Base-by-base conservation (phyloP, 2,888 invertebrate genomes). In the Parelbella ahira region DNA sequence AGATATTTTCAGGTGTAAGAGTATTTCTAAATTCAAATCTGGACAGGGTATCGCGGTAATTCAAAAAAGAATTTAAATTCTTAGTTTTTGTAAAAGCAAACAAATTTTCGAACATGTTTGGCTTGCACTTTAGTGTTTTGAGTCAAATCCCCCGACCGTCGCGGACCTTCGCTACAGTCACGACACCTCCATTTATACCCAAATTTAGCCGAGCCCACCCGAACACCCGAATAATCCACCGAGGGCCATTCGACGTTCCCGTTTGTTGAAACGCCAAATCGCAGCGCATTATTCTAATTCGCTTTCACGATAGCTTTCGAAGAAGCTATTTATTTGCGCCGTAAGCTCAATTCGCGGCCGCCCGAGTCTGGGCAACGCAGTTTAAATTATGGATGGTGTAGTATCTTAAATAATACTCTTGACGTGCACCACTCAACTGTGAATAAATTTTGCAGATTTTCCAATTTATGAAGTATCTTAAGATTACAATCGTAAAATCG, bases 261-360 rank as follows among this genome's bases (percentile, higher is more conserved):
- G 80, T 81, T 83, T 81, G 86, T 82, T 76, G 82, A 79, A 83
- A 84, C 68, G 76, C 81, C 76, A 84, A 87, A 87, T 87, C 82
- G 80, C 68, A 74, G 73, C 65, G 74, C 83, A 86, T 87, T 86
- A 87, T 87, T 86, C 84, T 86, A 87, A 86, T 86, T 84, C 76
- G 76, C 74, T 74, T 77, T 72, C 74, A 63, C 72, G 76, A 82
- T 84, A 77, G 84, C 83, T 86, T 81, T 77, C 69, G 76, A 82
- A 83, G 77, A 73, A 78, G 80, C 80, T 81, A 84, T 84, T 84
- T 84, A 79, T 84, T 82, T 75, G 69, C 67, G 64, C 61, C 57
- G 71, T 77, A 79, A 79, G 77, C 69, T 63, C 64, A 68, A 74
- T 72, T 65, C 58, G 55, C 52, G 51, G 46, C 50, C 47, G 51